These are phyloP conservation scores for Microchrysa polita DNA, from an alignment of 2,888 invertebrate species.

Conservation along the genomic window DNA sequence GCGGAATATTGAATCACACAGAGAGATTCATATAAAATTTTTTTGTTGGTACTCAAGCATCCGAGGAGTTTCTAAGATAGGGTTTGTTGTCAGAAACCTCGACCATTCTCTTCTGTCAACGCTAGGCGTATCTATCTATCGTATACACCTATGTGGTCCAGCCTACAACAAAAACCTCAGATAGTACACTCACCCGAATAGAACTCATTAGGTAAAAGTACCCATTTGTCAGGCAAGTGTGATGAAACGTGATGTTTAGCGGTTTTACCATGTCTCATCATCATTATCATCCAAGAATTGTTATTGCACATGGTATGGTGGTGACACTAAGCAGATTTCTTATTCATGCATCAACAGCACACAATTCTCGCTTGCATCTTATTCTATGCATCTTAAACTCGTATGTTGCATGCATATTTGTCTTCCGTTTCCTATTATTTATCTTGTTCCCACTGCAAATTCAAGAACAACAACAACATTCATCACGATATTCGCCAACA, in stretches of 20 bases:
- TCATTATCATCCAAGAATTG: constrained; percentile 9
- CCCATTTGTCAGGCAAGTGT: constrained; percentile 29
- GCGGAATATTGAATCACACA: constrained; percentile 11
- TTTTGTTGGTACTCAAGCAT: not conserved
- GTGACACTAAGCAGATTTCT: too few relatives aligned
- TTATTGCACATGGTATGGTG: constrained; percentile 17
- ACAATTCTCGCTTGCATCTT: too few relatives aligned
- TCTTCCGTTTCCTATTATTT: too few relatives aligned
- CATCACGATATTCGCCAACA: too few relatives aligned
- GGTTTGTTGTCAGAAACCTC: too few relatives aligned
- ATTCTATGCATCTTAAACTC: too few relatives aligned
- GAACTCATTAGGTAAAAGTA: constrained; percentile 32
- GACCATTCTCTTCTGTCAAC: too few relatives aligned
- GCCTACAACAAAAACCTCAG: not conserved
- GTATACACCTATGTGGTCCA: not conserved
- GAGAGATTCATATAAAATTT: not conserved
- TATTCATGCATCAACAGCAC: too few relatives aligned
- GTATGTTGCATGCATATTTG: too few relatives aligned
- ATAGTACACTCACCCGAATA: not conserved
- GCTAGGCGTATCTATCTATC: too few relatives aligned
- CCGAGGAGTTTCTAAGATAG: not conserved
- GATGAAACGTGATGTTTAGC: constrained; percentile 31
- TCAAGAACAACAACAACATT: too few relatives aligned
- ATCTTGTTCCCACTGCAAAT: too few relatives aligned
- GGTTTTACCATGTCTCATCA: constrained; percentile 13